Evolutionary conservation across 2,888 invertebrate species (phyloP), one percentile per base, ranked within the genome.

Genomic region (Aspidiotus rigidus): DNA sequence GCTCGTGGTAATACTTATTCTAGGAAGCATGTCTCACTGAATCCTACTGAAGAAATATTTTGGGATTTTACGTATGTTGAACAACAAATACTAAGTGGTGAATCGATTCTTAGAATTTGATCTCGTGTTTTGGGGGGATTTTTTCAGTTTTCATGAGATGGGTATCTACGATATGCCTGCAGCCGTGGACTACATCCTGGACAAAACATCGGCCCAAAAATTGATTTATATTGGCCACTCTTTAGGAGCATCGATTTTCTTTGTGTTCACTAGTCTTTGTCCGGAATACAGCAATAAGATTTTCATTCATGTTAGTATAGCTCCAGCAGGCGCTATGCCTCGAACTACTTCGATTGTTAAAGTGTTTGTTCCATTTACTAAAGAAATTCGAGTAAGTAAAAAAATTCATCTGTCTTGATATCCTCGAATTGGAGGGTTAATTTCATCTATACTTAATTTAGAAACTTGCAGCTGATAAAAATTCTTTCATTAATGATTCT

Each of bases 201-300:
- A 79, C 5, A 74, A 73, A 8, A 84, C 85, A 1, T 78, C 79
- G 0, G 79, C 81, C 72, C 74, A 78, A 8, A 79, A 82, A 55
- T 76, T 88, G 49, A 83, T 85, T 74, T 95, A 93, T 77, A 80
- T 93, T 54, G 95, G 94, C 0, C 93, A 95, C 78, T 94, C 93
- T 0, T 93, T 95, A 86, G 95, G 94, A 0, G 89, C 90, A 0
- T 87, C 90, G 0, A 82, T 85, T 75, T 84, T 87, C 73, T 88
- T 86, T 75, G 86, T 86, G 1, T 80, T 89, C 76, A 81, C 89
- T 62, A 85, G 87, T 1, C 81, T 83, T 17, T 79, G 83, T 72
- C 85, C 86, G 0, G 82, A 87, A 73, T 85, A 86, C 7, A 86
- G 88, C 73, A 82, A 85, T 60, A 82, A 84, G 63, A 80, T 90